Conservation (phyloP, 1,140 invertebrate genomes). For the honey bee (Apis mellifera) region DNA sequence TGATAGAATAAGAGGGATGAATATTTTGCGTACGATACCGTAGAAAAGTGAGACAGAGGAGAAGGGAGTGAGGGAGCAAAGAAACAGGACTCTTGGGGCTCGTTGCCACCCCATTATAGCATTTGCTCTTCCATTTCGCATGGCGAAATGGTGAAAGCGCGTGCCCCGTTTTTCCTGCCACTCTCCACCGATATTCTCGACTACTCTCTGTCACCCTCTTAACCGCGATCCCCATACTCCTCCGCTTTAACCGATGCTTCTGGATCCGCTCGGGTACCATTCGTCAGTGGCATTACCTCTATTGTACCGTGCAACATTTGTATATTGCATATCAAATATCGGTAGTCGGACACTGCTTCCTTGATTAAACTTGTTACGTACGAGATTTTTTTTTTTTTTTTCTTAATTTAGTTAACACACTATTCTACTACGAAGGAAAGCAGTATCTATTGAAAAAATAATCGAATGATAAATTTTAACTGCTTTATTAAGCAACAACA, state of each 20-base stretch:
- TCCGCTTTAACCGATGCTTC: constrained; percentile 51
- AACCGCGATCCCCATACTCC: constrained; percentile 41
- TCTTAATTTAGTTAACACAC: background rate
- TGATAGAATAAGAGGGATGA: constrained; percentile 10
- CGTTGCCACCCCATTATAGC: constrained; percentile 80
- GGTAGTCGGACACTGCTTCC: background rate
- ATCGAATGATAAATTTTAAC: too few species aligned
- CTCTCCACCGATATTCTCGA: constrained; percentile 32
- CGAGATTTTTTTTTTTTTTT: background rate
- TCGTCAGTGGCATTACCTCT: constrained; percentile 73
- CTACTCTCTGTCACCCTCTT: constrained; percentile 7
- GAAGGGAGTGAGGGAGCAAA: constrained; percentile 61
- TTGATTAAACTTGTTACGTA: background rate
- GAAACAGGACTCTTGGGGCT: constrained; percentile 78
- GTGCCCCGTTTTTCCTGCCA: constrained; percentile 62
- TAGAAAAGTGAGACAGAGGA: constrained; percentile 37
- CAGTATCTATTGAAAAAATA: too few species aligned
- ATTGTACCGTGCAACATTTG: constrained; percentile 72
- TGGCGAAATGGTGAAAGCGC: constrained; percentile 68
- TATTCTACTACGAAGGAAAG: too few species aligned
- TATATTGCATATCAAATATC: constrained; percentile 64
- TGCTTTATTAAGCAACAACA: too few species aligned
- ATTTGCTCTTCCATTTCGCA: constrained; percentile 76
- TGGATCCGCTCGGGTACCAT: constrained; percentile 73
- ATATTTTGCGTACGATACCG: constrained; percentile 29